Percentiles rank a stretch among this genome's conserved stretches.
Evolutionary conservation across 2,113 vertebrate species (phyloP).

Genomic region (Pan troglodytes): NHGRI_mPanTro3-v2.1_pri NC_072407.2:136375001-136375500

Average conservation of each 20-base stretch:
- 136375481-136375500: neutral
- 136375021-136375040: accelerated
- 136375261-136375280: neutral
- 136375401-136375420: neutral
- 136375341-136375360: neutral
- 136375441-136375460: neutral
- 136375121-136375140: neutral
- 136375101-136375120: accelerated
- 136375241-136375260: neutral
- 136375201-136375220: too few relatives aligned
- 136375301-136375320: neutral
- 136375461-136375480: neutral
- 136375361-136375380: accelerated
- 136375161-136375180: neutral
- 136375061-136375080: neutral
- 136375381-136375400: neutral
- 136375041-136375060: too few relatives aligned
- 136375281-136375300: accelerated
- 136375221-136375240: neutral
- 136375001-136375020: neutral
- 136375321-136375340: accelerated
- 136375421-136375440: neutral
- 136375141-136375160: neutral
- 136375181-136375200: neutral
- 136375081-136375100: too few relatives aligned